Base-by-base conservation (phyloP, 2,113 vertebrate species). In the Orycteropus afer region DNA sequence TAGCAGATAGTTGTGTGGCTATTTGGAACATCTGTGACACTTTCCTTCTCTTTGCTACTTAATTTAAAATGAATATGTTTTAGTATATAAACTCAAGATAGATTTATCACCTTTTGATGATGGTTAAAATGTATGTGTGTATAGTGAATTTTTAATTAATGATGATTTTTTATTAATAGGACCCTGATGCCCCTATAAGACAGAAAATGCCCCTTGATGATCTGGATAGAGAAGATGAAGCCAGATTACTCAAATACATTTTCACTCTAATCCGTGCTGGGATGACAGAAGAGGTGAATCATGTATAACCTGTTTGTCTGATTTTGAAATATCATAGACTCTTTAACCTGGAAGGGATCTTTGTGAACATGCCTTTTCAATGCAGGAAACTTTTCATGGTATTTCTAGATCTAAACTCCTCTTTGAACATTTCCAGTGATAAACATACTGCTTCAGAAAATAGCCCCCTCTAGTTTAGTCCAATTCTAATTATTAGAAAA, bases 151-250 rank as follows among this genome's bases (percentile, higher is more conserved):
- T 93, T 40, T 69, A 51, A 18, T 59, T 94, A 12, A 29, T 86
- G 37, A 5, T 55, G 18, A 9, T 37, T 65, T 67, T 67, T 78
- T 79, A 63, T 53, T 93, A 85, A 11, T 67, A 99, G 99, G 99
- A 99, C 96, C 99, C 99, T 11, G 99, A 99, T 92, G 99, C 99
- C 94, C 99, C 99, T 29, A 98, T 99, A 92, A 98, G 99, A 94
- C 99, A 99, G 97, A 99, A 99, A 96, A 98, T 99, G 83, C 99
- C 99, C 0, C 98, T 99, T 93, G 99, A 99, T 34, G 99, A 99
- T 95, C 98, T 99, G 97, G 99, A 99, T 98, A 97, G 98, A 96
- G 99, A 99, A 97, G 99, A 99, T 6, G 99, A 99, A 47, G 98
- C 96, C 0, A 98, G 99, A 29, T 98, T 99, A 89, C 98, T 99